Conservation (phyloP, 92 coral and sea anemone genomes). For the Phenganax stokvisi region DNA sequence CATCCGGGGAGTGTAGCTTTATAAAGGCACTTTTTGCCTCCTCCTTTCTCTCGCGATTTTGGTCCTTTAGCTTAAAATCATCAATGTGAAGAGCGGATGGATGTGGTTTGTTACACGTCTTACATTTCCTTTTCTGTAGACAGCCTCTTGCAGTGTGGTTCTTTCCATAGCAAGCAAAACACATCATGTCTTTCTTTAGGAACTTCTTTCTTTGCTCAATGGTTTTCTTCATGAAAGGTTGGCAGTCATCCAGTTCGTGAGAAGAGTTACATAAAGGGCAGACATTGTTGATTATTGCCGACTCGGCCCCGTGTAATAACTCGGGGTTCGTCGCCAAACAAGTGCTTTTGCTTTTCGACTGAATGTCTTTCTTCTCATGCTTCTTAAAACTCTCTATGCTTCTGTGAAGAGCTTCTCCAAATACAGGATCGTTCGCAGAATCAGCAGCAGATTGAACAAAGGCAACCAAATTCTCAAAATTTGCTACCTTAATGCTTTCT, state of each 20-base stretch:
- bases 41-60: slow-evolving; percentile 18
- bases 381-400: slow-evolving; percentile 28
- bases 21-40: slow-evolving; percentile 16
- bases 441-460: slow-evolving; percentile 51
- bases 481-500: slow-evolving; percentile 15
- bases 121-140: slow-evolving; percentile 50
- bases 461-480: slow-evolving; percentile 35
- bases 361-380: neutral
- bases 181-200: slow-evolving; percentile 43
- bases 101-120: slow-evolving; percentile 49
- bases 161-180: slow-evolving; percentile 53
- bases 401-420: slow-evolving; percentile 39
- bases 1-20: slow-evolving; percentile 29
- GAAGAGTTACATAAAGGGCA: slow-evolving; percentile 44
- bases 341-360: slow-evolving; percentile 15
- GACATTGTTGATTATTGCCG: slow-evolving; percentile 15
- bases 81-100: slow-evolving; percentile 56
- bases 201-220: slow-evolving; percentile 44
- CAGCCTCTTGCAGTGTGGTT: slow-evolving; percentile 55
- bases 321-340: slow-evolving; percentile 33
- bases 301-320: slow-evolving; percentile 13
- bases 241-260: slow-evolving; percentile 55
- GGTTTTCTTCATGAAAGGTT: slow-evolving; percentile 39
- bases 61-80: slow-evolving; percentile 21
- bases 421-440: slow-evolving; percentile 57